Percentiles rank a stretch among this genome's conserved stretches.
Evolutionary conservation across 2,113 vertebrate genomes (phyloP).

Genomic region (Cyanoramphus novaezelandiae): DNA sequence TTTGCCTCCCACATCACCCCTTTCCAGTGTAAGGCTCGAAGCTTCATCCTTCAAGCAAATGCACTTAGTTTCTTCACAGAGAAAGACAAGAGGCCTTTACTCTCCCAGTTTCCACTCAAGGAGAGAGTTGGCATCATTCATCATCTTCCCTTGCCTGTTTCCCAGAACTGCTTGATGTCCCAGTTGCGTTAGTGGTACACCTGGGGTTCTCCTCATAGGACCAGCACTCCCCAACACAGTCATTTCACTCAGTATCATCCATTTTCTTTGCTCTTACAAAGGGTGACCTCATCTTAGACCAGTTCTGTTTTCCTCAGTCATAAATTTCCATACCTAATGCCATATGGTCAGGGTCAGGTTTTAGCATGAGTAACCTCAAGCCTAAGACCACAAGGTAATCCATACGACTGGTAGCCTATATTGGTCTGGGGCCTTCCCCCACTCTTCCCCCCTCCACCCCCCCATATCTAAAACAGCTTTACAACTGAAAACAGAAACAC

Average conservation of each 20-base stretch:
- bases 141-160: neutral
- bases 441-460: neutral
- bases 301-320: conserved; percentile 3
- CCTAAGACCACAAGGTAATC: neutral
- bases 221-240: neutral
- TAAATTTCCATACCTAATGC: neutral
- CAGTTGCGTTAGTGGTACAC: neutral
- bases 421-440: neutral
- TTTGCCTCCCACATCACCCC: neutral
- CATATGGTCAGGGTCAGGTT: neutral
- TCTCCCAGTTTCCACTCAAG: neutral
- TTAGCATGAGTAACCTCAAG: neutral
- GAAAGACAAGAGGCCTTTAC: neutral
- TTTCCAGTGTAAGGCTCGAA: neutral
- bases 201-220: neutral
- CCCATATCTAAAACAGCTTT: neutral
- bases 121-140: accelerated
- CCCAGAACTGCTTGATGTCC: neutral
- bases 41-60: neutral
- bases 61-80: neutral
- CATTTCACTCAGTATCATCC: neutral
- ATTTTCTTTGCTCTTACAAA: neutral
- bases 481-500: neutral
- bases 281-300: neutral
- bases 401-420: neutral